Evolutionary conservation across 2,113 vertebrate genomes (phyloP).

Genomic region (Hippocampus guttulatus): DNA sequence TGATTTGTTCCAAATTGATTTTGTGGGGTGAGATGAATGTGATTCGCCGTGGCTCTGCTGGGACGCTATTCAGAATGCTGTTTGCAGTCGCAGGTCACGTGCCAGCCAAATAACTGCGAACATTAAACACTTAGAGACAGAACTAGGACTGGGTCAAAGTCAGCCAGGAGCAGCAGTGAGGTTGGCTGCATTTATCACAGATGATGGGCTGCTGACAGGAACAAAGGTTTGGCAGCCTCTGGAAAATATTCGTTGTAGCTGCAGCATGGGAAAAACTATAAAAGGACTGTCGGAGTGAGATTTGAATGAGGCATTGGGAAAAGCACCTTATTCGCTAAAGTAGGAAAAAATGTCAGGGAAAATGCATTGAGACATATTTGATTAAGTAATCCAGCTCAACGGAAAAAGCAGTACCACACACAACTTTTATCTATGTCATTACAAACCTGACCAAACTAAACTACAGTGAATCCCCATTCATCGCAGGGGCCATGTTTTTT

Average conservation of each 20-base stretch:
- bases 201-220: conserved; percentile 15
- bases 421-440: too few species aligned
- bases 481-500: too few species aligned
- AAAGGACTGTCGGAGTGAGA: background rate
- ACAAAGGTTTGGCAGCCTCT: conserved; percentile 10
- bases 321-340: background rate
- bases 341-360: background rate
- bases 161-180: conserved; percentile 17
- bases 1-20: conserved; percentile 35
- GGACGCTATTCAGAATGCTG: conserved; percentile 50
- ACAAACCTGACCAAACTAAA: too few species aligned
- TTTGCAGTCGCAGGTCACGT: conserved; percentile 41
- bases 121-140: conserved; percentile 63
- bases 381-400: too few species aligned
- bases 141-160: conserved; percentile 43
- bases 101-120: conserved; percentile 44
- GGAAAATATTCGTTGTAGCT: background rate
- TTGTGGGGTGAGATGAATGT: conserved; percentile 35
- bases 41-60: conserved; percentile 26
- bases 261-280: background rate
- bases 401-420: too few species aligned
- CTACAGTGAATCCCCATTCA: too few species aligned
- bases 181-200: conserved; percentile 33
- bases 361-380: too few species aligned
- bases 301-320: background rate